phyloP scores from a whole-genome alignment of 2,888 invertebrate genomes.

The Trichogramma evanescens region DNA sequence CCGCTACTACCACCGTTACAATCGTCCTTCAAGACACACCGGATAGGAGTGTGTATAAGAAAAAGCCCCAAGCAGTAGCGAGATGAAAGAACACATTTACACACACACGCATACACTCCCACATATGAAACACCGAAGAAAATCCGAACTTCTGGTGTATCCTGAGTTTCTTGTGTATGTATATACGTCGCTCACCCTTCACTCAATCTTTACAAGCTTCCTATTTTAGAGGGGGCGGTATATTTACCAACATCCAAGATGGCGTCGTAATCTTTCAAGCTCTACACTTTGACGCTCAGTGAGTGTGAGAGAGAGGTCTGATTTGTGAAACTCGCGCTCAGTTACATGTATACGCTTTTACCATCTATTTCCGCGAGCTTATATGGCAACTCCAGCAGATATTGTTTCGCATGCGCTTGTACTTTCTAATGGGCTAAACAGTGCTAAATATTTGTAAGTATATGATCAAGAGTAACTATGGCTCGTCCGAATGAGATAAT shows the following conservation, averaged over 20 bases:
- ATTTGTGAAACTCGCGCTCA: no score
- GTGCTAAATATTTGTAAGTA: no score
- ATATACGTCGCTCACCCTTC: conserved; percentile 22
- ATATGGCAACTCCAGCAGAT: no score
- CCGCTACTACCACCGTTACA: background rate
- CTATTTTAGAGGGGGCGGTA: conserved; percentile 35
- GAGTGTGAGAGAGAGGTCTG: conserved; percentile 24
- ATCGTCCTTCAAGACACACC: conserved; percentile 16
- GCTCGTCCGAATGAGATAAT: no score
- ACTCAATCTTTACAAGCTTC: conserved; percentile 28
- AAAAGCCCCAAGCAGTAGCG: conserved; percentile 8
- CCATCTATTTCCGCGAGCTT: no score
- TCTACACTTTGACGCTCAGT: conserved; percentile 19
- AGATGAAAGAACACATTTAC: conserved; percentile 8
- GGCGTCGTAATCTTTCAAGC: conserved; percentile 44
- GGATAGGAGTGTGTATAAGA: conserved; percentile 2
- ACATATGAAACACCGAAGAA: conserved; percentile 16
- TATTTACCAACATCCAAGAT: conserved; percentile 48
- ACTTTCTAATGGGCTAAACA: no score
- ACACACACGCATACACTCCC: conserved; percentile 16
- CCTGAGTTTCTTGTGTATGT: background rate
- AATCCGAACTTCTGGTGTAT: no score
- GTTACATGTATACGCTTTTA: no score
- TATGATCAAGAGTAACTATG: no score
- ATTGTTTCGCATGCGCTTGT: no score